phyloP scores from a whole-genome alignment of 2,113 vertebrate species.

The Mustela nigripes region DNA sequence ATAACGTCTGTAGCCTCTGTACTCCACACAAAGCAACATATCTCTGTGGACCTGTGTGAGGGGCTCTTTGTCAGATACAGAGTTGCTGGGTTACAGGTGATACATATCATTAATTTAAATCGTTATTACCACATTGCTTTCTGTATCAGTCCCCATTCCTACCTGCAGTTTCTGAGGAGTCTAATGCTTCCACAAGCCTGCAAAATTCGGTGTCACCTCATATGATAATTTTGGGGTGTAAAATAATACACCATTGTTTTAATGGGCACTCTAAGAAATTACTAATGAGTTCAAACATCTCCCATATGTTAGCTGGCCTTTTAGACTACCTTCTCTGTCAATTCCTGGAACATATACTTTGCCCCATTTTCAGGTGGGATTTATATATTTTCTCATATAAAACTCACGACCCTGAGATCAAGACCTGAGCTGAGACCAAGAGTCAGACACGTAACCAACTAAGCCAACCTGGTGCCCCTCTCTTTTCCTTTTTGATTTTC shows the following conservation, averaged over 20 bases:
- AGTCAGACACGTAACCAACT: not conserved
- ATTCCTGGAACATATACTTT: not conserved
- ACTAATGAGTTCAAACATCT: not conserved
- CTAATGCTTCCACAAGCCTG: not conserved
- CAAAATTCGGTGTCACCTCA: not conserved
- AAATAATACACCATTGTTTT: not conserved
- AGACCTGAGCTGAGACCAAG: not conserved
- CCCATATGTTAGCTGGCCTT: not conserved
- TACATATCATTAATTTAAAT: not conserved
- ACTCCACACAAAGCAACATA: not conserved
- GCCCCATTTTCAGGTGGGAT: not conserved
- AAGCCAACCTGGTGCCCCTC: not conserved
- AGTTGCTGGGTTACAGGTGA: not conserved
- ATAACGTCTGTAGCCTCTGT: not conserved
- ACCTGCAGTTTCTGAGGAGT: not conserved
- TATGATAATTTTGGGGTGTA: not conserved
- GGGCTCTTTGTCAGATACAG: not conserved
- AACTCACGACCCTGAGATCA: not conserved
- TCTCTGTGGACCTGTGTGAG: not conserved
- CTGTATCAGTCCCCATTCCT: not conserved
- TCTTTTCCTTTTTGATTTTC: not conserved
- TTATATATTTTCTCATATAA: not conserved
- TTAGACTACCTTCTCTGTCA: not conserved
- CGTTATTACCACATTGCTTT: not conserved
- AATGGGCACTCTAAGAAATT: not conserved